Base-by-base conservation (phyloP, 1,140 invertebrate species). In the Drosophila sechellia region DNA sequence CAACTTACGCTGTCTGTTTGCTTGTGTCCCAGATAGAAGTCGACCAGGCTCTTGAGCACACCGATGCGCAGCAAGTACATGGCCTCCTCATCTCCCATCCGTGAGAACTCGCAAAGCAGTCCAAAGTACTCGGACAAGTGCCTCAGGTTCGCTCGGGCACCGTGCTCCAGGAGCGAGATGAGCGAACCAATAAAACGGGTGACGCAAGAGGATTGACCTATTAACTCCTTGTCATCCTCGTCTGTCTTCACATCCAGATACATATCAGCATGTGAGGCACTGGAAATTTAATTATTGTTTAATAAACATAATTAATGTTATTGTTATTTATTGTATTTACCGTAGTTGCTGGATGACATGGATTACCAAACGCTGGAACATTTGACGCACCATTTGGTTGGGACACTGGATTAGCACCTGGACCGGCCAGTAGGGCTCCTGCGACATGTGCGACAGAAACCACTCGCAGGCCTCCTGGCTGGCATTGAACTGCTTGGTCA, bases 371-470 rank as follows among this genome's bases (percentile, higher is more conserved):
- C 97, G 94, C 93, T 98, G 97, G 92, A 97, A 97, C 96, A 98
- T 98, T 93, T 98, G 97, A 53, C 97, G 94, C 35, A 98, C 97
- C 95, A 98, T 97, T 93, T 98, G 97, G 94, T 98, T 98, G 5
- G 98, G 97, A 93, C 98, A 99, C 93, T 98, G 98, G 85, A 99
- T 96, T 84, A 99, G 93, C 72, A 98, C 97, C 93, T 98, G 97
- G 72, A 98, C 96, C 2, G 97, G 97, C 98, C 98, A 99, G 96
- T 97, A 98, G 20, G 97, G 97, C 92, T 98, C 96, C 57, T 96
- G 94, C 1, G 97, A 96, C 97, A 99, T 98, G 85, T 97, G 96
- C 74, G 97, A 96, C 15, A 99, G 93, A 84, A 99, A 98, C 96
- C 97, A 98, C 90, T 98, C 96, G 73, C 97, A 98, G 0, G 97